phyloP scores from a whole-genome alignment of 1,140 invertebrate genomes.

The Mycetomoellerius zeteki region DNA sequence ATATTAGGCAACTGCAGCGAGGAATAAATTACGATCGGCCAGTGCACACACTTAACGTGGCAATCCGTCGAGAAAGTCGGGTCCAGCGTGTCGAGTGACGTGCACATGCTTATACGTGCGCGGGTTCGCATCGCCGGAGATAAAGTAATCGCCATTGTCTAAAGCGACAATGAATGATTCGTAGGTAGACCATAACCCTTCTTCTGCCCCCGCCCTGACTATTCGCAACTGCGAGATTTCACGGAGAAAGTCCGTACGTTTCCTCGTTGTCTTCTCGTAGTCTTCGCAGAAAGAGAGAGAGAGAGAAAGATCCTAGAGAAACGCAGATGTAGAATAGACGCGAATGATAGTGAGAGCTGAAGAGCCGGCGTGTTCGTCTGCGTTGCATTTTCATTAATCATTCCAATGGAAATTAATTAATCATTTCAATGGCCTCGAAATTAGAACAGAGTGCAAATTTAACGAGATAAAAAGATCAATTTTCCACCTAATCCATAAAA shows the following conservation, averaged over 20 bases:
- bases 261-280: constrained; percentile 22
- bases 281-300: too few species aligned
- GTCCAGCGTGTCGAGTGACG: constrained; percentile 72
- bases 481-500: background rate
- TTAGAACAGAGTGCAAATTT: constrained; percentile 31
- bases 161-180: constrained; percentile 74
- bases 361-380: background rate
- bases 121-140: constrained; percentile 57
- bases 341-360: background rate
- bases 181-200: constrained; percentile 68
- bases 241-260: constrained; percentile 50
- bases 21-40: constrained; percentile 82
- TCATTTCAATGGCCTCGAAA: constrained; percentile 44
- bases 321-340: background rate
- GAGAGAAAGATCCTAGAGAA: background rate
- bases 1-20: constrained; percentile 78
- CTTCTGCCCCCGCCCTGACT: background rate
- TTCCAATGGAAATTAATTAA: constrained; percentile 45
- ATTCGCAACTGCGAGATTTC: constrained; percentile 58
- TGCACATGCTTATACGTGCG: constrained; percentile 12
- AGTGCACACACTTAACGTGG: constrained; percentile 72
- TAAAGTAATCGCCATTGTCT: constrained; percentile 76
- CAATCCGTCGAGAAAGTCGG: constrained; percentile 72
- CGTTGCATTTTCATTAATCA: constrained; percentile 57
- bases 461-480: background rate